Evolutionary conservation across 2,113 vertebrate species (phyloP).

Genomic region (Chaenocephalus aceratus): DNA sequence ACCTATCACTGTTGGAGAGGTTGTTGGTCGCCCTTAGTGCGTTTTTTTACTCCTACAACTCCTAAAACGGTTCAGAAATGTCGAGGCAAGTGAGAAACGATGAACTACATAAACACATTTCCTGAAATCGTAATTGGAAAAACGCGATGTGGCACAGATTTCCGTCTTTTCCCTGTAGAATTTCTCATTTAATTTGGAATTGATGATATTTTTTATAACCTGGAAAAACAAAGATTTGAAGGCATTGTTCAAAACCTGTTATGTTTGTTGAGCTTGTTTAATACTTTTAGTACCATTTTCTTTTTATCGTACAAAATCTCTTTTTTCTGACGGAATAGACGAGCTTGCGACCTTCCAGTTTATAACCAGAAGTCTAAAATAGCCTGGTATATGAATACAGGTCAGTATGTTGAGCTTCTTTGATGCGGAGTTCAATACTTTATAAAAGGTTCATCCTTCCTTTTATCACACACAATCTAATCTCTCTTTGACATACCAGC

Average conservation of each 20-base stretch:
- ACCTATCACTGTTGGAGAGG: constrained; percentile 31
- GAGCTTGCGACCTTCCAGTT: too few relatives aligned
- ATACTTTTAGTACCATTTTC: too few relatives aligned
- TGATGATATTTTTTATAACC: background rate
- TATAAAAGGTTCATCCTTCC: background rate
- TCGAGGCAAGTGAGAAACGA: background rate
- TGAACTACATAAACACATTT: background rate
- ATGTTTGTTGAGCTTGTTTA: too few relatives aligned
- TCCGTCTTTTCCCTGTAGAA: too few relatives aligned
- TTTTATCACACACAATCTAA: background rate
- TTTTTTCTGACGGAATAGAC: too few relatives aligned
- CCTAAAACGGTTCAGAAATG: background rate
- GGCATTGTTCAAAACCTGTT: background rate
- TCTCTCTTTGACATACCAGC: background rate
- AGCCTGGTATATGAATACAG: background rate
- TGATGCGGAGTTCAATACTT: background rate
- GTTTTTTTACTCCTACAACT: constrained; percentile 15
- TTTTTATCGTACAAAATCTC: too few relatives aligned
- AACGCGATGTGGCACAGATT: background rate
- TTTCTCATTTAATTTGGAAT: background rate
- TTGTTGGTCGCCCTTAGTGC: constrained; percentile 8
- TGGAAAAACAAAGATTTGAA: background rate
- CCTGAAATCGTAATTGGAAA: background rate
- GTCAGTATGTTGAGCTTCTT: background rate
- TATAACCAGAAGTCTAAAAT: too few relatives aligned